Evolutionary conservation across 2,888 invertebrate genomes (phyloP).

Genomic region (Drosophila lutescens): DNA sequence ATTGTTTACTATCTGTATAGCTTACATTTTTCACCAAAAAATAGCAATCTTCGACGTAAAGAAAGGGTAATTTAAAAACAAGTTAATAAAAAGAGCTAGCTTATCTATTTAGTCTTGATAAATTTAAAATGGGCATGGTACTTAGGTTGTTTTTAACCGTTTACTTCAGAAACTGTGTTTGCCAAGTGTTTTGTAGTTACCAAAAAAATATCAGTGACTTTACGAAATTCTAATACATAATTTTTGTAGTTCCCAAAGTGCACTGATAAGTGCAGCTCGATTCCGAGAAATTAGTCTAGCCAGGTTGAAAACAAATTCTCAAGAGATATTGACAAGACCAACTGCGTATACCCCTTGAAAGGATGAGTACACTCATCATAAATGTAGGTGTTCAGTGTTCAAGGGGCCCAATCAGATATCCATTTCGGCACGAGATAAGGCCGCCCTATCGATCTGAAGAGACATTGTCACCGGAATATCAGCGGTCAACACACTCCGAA

Average conservation of each 20-base stretch:
- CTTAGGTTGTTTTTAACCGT: not conserved
- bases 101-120: no score
- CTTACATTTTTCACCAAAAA: no score
- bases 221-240: not conserved
- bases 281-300: conserved; percentile 29
- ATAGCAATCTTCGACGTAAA: no score
- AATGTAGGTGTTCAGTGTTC: conserved; percentile 4
- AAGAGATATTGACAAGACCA: conserved; percentile 1
- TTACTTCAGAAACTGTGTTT: no score
- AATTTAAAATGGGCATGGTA: no score
- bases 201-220: not conserved
- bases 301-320: conserved; percentile 10
- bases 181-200: not conserved
- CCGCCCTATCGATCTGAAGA: conserved; percentile 24
- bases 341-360: conserved; percentile 8
- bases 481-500: conserved; percentile 38
- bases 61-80: no score
- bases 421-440: conserved; percentile 27
- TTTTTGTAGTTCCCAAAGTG: not conserved
- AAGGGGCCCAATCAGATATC: conserved; percentile 23
- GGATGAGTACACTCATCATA: conserved; percentile 1
- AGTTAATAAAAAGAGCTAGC: no score
- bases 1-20: not conserved
- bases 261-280: not conserved
- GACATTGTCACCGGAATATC: conserved; percentile 3